Conservation (phyloP, 1,140 invertebrate genomes). For the Polypedilum vanderplanki region DNA sequence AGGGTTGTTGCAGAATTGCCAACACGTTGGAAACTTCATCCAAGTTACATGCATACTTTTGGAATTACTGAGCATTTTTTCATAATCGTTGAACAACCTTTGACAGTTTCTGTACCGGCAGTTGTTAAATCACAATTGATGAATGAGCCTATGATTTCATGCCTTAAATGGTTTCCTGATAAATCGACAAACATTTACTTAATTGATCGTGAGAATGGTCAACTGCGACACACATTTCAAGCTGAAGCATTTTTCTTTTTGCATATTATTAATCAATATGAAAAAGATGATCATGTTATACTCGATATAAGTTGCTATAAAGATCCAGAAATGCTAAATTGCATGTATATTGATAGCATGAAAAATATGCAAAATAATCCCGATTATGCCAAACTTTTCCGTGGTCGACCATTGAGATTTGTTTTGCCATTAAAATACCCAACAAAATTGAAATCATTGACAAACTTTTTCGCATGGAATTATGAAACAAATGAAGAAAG, state of each 20-base stretch:
- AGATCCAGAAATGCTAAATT: conserved; percentile 72
- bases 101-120: conserved; percentile 58
- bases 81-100: conserved; percentile 75
- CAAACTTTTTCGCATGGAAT: conserved; percentile 30
- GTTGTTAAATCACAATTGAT: conserved; percentile 52
- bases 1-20: conserved; percentile 61
- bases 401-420: conserved; percentile 66
- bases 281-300: conserved; percentile 58
- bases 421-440: conserved; percentile 52
- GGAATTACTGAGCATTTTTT: conserved; percentile 79
- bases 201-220: conserved; percentile 55
- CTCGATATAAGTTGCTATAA: conserved; percentile 79
- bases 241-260: conserved; percentile 76
- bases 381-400: conserved; percentile 70
- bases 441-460: conserved; percentile 27
- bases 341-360: conserved; percentile 75
- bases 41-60: conserved; percentile 85
- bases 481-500: conserved; percentile 32
- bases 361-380: conserved; percentile 71
- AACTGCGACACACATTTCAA: conserved; percentile 52
- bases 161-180: conserved; percentile 64
- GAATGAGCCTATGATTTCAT: conserved; percentile 54
- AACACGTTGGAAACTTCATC: conserved; percentile 65
- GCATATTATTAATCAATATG: conserved; percentile 85
- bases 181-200: conserved; percentile 70